Conservation (phyloP, 2,888 invertebrate species). For the Aplocera efformata region DNA sequence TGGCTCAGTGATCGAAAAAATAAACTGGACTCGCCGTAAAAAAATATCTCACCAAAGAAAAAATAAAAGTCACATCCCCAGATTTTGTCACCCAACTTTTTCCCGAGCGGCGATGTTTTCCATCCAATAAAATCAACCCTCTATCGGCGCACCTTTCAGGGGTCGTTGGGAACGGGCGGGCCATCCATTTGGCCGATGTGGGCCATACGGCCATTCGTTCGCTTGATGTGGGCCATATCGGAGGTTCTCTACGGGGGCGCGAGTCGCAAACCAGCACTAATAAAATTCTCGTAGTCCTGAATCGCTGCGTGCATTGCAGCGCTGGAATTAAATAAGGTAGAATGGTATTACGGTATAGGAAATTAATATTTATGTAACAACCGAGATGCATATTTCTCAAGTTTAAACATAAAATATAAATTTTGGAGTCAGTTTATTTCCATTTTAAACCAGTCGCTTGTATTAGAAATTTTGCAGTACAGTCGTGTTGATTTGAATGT, state of each 20-base stretch:
- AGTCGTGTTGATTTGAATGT: too few relatives aligned
- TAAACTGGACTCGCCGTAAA: too few relatives aligned
- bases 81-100: background rate
- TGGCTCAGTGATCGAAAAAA: too few relatives aligned
- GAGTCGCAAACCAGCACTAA: constrained; percentile 13
- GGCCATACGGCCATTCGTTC: constrained; percentile 2
- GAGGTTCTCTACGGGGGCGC: constrained; percentile 10
- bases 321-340: background rate
- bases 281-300: constrained; percentile 18
- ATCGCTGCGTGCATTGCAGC: constrained; percentile 4
- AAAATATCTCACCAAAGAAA: too few relatives aligned
- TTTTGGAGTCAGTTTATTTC: too few relatives aligned
- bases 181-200: constrained; percentile 7
- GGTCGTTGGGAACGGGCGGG: constrained; percentile 3
- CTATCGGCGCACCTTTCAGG: constrained; percentile 1
- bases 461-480: too few relatives aligned
- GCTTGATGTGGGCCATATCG: constrained; percentile 6
- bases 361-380: background rate
- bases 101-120: background rate
- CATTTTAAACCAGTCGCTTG: too few relatives aligned
- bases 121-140: constrained; percentile 6
- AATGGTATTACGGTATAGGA: background rate
- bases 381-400: too few relatives aligned
- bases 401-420: too few relatives aligned
- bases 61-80: too few relatives aligned